These are phyloP conservation scores for Eidolon helvum DNA, from an alignment of 2,113 vertebrate genomes.

Conservation along the genomic window DNA sequence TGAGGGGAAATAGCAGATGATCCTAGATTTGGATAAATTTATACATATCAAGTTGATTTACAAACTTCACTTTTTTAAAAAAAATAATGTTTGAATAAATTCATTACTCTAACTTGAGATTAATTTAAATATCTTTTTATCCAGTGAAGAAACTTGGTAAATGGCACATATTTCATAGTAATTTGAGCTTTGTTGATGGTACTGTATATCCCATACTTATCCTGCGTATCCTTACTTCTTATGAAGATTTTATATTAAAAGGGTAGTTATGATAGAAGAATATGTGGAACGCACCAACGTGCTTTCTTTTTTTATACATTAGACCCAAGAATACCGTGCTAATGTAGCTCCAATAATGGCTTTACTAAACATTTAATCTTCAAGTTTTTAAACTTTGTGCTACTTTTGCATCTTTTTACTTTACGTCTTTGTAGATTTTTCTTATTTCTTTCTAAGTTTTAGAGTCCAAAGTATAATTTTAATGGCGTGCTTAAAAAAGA, in stretches of 20 bases:
- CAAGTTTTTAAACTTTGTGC: not conserved
- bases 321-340: not conserved
- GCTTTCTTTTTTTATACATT: not conserved
- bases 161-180: not conserved
- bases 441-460: conserved; percentile 52
- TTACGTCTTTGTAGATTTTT: conserved; percentile 23
- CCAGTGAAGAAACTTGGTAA: not conserved
- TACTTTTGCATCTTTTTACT: conserved; percentile 16
- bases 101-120: not conserved
- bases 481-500: conserved; percentile 66
- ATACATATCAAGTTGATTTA: not conserved
- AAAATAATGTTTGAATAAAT: not conserved
- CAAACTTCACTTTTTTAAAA: not conserved
- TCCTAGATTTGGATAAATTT: not conserved
- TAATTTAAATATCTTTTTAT: not conserved
- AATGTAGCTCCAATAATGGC: not conserved
- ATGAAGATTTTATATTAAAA: not conserved
- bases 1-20: not conserved
- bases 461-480: conserved; percentile 60
- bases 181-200: not conserved
- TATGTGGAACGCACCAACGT: not conserved
- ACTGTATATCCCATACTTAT: not conserved
- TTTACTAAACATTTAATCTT: not conserved
- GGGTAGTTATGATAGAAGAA: not conserved
- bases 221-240: not conserved